A percentile compares a stretch with the other conserved stretches of the same genome.
Evolutionary conservation across 2,113 vertebrate species (phyloP).

Genomic region (Zosterops japonicus): DNA sequence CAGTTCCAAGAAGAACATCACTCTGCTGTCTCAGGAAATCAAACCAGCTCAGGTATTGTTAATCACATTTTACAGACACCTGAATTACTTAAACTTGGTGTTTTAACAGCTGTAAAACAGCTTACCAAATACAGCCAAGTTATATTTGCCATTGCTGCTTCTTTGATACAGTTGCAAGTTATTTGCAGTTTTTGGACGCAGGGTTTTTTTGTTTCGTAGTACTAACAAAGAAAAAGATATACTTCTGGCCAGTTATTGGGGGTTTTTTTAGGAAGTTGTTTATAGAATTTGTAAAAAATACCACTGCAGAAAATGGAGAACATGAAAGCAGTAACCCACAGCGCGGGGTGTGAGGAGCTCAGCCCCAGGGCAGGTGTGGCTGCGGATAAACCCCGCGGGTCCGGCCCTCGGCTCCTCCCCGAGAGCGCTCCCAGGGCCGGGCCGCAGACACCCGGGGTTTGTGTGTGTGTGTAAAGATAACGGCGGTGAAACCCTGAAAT

Average conservation of each 20-base stretch:
- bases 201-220: background rate
- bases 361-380: accelerated
- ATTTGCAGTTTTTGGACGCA: accelerated
- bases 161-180: background rate
- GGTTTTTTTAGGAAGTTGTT: accelerated
- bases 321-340: accelerated
- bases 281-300: background rate
- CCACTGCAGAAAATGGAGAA: background rate
- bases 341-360: background rate
- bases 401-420: background rate
- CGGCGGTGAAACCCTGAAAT: accelerated
- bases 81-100: background rate
- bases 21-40: background rate
- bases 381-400: background rate
- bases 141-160: background rate
- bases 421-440: accelerated
- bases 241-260: accelerated
- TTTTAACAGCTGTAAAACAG: background rate
- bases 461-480: accelerated
- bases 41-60: background rate
- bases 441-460: accelerated
- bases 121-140: background rate
- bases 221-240: background rate
- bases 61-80: background rate
- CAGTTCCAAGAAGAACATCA: background rate